Conservation (phyloP, 2,797 vertebrate species). For the Rhynchotus rufescens region DNA sequence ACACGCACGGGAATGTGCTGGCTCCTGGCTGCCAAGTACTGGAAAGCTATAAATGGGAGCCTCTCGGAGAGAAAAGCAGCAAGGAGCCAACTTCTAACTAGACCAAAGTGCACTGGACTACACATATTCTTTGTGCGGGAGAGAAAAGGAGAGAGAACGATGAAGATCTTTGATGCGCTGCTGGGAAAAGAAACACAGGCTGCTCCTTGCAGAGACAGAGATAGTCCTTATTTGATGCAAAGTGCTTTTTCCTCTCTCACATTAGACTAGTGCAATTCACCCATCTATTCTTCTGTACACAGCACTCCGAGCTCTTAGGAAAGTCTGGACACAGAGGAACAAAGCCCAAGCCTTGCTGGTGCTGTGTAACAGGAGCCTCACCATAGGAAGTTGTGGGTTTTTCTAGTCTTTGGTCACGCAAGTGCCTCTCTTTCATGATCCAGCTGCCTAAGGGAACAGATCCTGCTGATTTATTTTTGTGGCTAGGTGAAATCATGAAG, state of each 20-base stretch:
- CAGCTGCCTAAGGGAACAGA: neutral
- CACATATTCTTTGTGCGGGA: neutral
- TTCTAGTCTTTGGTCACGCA: slow-evolving; percentile 5
- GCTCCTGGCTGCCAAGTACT: slow-evolving; percentile 36
- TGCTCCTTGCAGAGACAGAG: neutral
- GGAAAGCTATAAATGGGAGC: slow-evolving; percentile 67
- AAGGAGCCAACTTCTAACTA: slow-evolving; percentile 47
- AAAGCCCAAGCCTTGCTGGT: neutral
- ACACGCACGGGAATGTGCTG: neutral
- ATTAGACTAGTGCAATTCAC: neutral
- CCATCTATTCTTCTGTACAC: neutral
- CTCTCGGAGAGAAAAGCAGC: neutral
- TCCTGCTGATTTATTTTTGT: slow-evolving; percentile 32
- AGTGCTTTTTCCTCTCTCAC: neutral
- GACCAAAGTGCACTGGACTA: slow-evolving; percentile 28
- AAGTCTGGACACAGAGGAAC: neutral
- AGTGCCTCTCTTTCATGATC: neutral
- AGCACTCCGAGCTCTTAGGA: neutral
- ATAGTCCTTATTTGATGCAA: neutral
- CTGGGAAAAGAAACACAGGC: neutral
- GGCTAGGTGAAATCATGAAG: neutral
- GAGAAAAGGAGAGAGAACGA: neutral
- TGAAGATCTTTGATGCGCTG: neutral
- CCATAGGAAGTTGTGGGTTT: neutral
- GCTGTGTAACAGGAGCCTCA: neutral